These are phyloP conservation scores for Drosophila phalerata DNA, from an alignment of 2,888 invertebrate species.

Conservation along the genomic window DNA sequence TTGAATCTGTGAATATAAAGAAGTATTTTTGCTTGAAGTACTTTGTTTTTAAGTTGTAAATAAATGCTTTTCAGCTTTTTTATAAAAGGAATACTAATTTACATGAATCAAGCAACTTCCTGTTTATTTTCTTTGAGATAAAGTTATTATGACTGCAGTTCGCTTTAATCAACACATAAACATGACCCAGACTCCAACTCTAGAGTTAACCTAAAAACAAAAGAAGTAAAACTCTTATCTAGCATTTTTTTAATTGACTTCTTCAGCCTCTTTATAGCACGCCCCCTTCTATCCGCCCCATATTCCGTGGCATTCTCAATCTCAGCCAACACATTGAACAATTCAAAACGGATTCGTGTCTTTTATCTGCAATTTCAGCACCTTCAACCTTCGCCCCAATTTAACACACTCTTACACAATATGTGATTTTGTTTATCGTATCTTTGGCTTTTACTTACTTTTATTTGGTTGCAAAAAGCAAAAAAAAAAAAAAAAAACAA, in stretches of 20 bases:
- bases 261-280: conserved; percentile 3
- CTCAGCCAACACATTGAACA: neutral
- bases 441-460: conserved; percentile 26
- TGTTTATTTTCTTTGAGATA: neutral
- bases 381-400: conserved; percentile 68
- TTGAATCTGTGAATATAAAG: neutral
- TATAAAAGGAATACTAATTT: neutral
- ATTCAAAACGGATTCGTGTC: conserved; percentile 41
- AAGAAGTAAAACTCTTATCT: conserved; percentile 2
- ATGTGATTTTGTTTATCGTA: conserved; percentile 6
- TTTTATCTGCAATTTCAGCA: conserved; percentile 69
- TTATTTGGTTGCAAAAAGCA: conserved; percentile 20
- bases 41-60: too few species aligned
- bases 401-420: conserved; percentile 76
- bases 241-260: conserved; percentile 3
- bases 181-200: neutral
- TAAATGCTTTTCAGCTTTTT: too few species aligned
- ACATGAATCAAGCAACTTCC: neutral
- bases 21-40: too few species aligned
- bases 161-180: conserved; percentile 1
- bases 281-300: conserved; percentile 6
- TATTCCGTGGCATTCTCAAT: conserved; percentile 2
- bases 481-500: conserved; percentile 10
- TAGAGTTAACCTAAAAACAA: neutral
- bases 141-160: neutral